Evolutionary conservation across 2,113 vertebrate genomes (phyloP).

Genomic region (Calypte anna): DNA sequence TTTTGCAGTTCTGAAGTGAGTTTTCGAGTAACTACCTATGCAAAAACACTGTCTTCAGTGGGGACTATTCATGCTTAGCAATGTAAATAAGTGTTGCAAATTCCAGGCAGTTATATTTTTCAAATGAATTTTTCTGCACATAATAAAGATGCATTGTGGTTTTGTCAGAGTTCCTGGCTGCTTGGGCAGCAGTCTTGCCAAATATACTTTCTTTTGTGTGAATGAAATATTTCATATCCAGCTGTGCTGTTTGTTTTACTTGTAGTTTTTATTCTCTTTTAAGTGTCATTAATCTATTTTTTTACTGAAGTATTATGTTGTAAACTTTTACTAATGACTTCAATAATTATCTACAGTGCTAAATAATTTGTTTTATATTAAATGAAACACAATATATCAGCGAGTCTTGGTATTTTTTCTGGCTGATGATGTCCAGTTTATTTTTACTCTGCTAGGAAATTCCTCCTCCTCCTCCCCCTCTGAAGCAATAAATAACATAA

Average conservation of each 20-base stretch:
- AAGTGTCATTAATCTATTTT: slow-evolving; percentile 41
- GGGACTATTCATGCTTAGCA: background rate
- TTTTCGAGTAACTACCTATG: background rate
- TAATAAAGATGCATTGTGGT: background rate
- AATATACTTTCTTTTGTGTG: slow-evolving; percentile 18
- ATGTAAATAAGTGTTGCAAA: background rate
- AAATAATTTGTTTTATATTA: slow-evolving; percentile 59
- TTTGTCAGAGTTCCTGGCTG: slow-evolving; percentile 45
- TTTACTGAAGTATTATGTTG: slow-evolving; percentile 54
- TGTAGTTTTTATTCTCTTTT: slow-evolving; percentile 35
- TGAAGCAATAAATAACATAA: slow-evolving; percentile 75
- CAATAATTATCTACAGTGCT: slow-evolving; percentile 1
- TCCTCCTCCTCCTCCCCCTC: slow-evolving; percentile 65
- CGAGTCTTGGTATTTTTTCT: slow-evolving; percentile 43
- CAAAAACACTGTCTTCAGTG: background rate
- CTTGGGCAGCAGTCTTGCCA: slow-evolving; percentile 35
- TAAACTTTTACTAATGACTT: slow-evolving; percentile 36
- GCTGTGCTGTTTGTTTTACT: slow-evolving; percentile 15
- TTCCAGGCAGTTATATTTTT: slow-evolving; percentile 20
- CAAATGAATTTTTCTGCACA: background rate
- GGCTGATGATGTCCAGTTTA: slow-evolving; percentile 36
- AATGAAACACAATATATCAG: slow-evolving; percentile 35
- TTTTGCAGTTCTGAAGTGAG: background rate
- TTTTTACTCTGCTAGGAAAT: slow-evolving; percentile 74
- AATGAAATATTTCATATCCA: slow-evolving; percentile 49